Evolutionary conservation across 2,888 invertebrate genomes (phyloP).

Genomic region (Macrosoma leucophasiata): DNA sequence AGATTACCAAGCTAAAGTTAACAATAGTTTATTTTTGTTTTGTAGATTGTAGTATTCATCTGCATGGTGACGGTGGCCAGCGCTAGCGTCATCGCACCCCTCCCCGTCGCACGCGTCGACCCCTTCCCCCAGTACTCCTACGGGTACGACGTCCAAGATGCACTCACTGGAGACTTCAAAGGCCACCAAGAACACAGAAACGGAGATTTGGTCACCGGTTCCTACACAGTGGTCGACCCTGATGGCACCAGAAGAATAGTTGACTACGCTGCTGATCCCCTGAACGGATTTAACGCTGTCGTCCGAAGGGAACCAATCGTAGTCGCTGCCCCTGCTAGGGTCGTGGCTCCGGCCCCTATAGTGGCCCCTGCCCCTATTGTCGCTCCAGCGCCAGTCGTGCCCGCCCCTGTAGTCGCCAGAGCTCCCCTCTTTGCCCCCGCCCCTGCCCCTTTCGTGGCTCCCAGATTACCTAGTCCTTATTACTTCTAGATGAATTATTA

Average conservation of each 20-base stretch:
- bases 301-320: constrained; percentile 71
- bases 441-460: constrained; percentile 34
- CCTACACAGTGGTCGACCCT: constrained; percentile 72
- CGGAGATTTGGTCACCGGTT: constrained; percentile 75
- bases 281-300: constrained; percentile 76
- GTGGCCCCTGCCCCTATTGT: constrained; percentile 41
- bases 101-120: constrained; percentile 50
- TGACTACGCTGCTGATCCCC: constrained; percentile 71
- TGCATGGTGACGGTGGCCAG: constrained; percentile 50
- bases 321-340: constrained; percentile 36
- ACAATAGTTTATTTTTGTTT: constrained; percentile 18
- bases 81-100: constrained; percentile 55
- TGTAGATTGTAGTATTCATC: constrained; percentile 71
- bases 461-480: constrained; percentile 53
- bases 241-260: constrained; percentile 75
- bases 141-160: constrained; percentile 76
- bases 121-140: constrained; percentile 73
- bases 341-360: constrained; percentile 41
- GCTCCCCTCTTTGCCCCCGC: constrained; percentile 31
- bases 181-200: constrained; percentile 74
- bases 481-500: constrained; percentile 66
- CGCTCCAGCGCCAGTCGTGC: constrained; percentile 35
- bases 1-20: too few species aligned
- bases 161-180: constrained; percentile 76
- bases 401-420: constrained; percentile 32